Percentiles rank a stretch among this genome's conserved stretches.
These are phyloP conservation scores for Calliphora vomitoria DNA, from an alignment of 2,888 invertebrate species.

Conservation along the genomic window DNA sequence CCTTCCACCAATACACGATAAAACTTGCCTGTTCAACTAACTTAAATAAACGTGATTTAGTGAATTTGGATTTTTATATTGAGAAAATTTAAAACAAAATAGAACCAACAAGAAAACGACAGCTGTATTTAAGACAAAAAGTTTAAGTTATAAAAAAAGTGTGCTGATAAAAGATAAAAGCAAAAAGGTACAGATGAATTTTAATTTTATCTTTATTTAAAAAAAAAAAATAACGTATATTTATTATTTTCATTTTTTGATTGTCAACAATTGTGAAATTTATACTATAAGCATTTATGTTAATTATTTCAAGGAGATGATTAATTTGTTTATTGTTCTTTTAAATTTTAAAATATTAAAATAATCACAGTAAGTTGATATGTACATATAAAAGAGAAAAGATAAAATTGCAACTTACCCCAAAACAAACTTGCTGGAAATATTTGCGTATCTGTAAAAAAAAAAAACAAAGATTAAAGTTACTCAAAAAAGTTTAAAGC, in stretches of 20 bases:
- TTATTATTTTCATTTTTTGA: background rate
- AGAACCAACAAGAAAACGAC: conserved; percentile 34
- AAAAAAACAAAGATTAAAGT: background rate
- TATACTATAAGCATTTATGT: background rate
- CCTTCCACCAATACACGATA: conserved; percentile 15
- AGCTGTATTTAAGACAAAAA: conserved; percentile 56
- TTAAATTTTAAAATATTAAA: background rate
- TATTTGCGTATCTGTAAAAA: background rate
- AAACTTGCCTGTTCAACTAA: conserved; percentile 49
- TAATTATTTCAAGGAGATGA: conserved; percentile 7
- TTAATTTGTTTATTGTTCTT: background rate
- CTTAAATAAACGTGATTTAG: conserved; percentile 66
- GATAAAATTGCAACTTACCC: background rate
- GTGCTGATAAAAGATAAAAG: conserved; percentile 13
- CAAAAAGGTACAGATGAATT: conserved; percentile 49
- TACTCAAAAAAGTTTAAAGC: too few relatives aligned
- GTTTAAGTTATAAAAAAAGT: conserved; percentile 17
- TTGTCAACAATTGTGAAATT: conserved; percentile 18
- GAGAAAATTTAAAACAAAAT: conserved; percentile 2
- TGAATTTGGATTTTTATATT: conserved; percentile 15
- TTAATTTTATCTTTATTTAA: conserved; percentile 7
- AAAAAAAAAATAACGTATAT: background rate
- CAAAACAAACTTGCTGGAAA: background rate
- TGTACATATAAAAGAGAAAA: background rate
- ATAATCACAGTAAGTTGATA: background rate